Conservation (phyloP, 2,888 invertebrate genomes). For the Hyposoter dolosus region DNA sequence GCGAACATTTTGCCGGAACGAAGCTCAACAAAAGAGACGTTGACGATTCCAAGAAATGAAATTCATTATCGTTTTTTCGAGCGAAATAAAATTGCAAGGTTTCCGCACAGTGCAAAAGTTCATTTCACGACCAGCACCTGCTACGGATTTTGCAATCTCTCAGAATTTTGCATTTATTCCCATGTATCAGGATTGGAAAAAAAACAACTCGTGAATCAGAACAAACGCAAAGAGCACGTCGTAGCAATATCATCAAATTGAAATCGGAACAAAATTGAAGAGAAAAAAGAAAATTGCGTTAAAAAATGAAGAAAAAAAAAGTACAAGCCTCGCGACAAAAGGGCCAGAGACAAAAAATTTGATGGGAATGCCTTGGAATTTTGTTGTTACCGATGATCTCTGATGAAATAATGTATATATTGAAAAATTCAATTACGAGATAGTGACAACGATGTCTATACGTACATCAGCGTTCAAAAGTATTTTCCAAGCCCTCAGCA, state of each 20-base stretch:
- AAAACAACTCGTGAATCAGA: background rate
- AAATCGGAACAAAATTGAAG: slow-evolving; percentile 21
- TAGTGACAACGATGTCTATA: slow-evolving; percentile 31
- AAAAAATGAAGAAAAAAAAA: background rate
- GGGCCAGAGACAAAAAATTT: background rate
- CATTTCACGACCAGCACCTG: slow-evolving; percentile 61
- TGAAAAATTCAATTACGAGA: slow-evolving; percentile 56
- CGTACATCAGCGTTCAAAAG: background rate
- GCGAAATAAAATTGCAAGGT: slow-evolving; percentile 78
- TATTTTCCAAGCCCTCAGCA: background rate
- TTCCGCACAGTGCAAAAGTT: slow-evolving; percentile 75
- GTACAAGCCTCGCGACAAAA: background rate
- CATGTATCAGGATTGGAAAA: slow-evolving; percentile 63
- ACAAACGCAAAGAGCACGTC: slow-evolving; percentile 42
- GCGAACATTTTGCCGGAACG: background rate
- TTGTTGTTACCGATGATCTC: slow-evolving; percentile 29
- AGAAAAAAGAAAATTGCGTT: background rate
- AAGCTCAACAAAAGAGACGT: background rate
- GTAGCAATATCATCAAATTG: slow-evolving; percentile 25
- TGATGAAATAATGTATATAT: slow-evolving; percentile 40
- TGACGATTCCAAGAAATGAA: slow-evolving; percentile 19
- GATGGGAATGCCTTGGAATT: slow-evolving; percentile 7
- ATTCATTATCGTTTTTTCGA: slow-evolving; percentile 72
- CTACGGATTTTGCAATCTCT: slow-evolving; percentile 75
- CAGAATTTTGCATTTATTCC: slow-evolving; percentile 80